Conservation (phyloP, 2,113 vertebrate species). For the Lipophrys pholis region DNA sequence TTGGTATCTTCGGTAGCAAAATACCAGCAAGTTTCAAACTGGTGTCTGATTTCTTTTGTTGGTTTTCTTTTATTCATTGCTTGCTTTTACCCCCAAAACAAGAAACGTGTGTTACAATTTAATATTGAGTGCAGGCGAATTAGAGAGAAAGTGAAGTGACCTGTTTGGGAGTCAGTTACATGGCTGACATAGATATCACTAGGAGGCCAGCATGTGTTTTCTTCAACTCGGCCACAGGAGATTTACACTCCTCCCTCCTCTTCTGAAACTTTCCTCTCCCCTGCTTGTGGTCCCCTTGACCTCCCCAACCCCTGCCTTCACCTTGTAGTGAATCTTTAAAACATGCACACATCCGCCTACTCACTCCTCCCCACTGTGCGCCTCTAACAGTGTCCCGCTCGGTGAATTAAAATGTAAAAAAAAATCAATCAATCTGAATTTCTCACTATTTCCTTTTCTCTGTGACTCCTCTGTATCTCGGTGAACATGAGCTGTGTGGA, state of each 20-base stretch:
- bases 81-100: not conserved
- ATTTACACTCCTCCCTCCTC: constrained; percentile 19
- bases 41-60: too few species aligned
- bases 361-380: not conserved
- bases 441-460: not conserved
- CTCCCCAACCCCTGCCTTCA: constrained; percentile 42
- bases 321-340: constrained; percentile 65
- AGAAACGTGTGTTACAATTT: not conserved
- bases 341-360: constrained; percentile 24
- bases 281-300: constrained; percentile 48
- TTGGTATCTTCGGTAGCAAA: too few species aligned
- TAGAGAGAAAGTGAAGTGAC: constrained; percentile 37
- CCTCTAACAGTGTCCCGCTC: not conserved
- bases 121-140: not conserved
- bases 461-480: constrained; percentile 41
- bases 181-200: constrained; percentile 66
- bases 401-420: not conserved
- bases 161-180: constrained; percentile 40
- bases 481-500: constrained; percentile 56
- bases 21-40: too few species aligned
- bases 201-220: constrained; percentile 59
- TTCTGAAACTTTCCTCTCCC: not conserved
- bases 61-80: too few species aligned
- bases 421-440: not conserved
- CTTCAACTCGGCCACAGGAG: constrained; percentile 46